Evolutionary conservation across 2,888 invertebrate genomes (phyloP), one percentile per base, ranked within the genome.

Genomic region (Brachyopa scutellaris): DNA sequence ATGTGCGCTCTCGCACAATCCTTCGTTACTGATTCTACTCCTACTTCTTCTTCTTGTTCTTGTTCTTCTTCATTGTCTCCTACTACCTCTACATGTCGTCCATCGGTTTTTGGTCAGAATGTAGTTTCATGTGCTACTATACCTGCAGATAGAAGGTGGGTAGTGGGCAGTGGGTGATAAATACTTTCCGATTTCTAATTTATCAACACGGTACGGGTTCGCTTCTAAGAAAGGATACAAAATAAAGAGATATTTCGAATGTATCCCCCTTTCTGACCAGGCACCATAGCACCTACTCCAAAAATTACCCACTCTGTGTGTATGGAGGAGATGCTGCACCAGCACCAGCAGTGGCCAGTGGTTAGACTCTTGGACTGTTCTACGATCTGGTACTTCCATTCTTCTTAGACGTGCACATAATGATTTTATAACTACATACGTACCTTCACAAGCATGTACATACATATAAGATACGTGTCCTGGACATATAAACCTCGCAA

Each of bases 381-480:
- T 42, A 53, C 62, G 66, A 66, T 82, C 31, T 64, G 55, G 38
- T 66, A 47, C 45, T 66, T 66, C 76, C 38, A 70, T 80, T 80
- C 82, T 77, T 77, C 82, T 82, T 82, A 82, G 82, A 66, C 64
- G 53, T 82, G 82, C 77, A 77, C 76, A 82, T 82, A 82, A 82
- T 77, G 77, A 72, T 82, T 82, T 82, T 77, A 77, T 82, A 82
- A 70, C 64, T 66, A 72, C 49, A 45, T 45, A 80, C 72, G 72
- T 82, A 82, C 66, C 64, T 66, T 66, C 49, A 45, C 49, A 80
- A 29, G 36, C 49, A 55, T 26, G 40, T 38, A 66, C 45, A 45
- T 31, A 59, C 36, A 38, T 21, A 29, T 29, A 33, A n/a, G 38
- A 61, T 13, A 26, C 13, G 7, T 38, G 13, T 42, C 26, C 47